phyloP scores from a whole-genome alignment of 2,888 invertebrate species.

The Pardosa pseudoannulata region DNA sequence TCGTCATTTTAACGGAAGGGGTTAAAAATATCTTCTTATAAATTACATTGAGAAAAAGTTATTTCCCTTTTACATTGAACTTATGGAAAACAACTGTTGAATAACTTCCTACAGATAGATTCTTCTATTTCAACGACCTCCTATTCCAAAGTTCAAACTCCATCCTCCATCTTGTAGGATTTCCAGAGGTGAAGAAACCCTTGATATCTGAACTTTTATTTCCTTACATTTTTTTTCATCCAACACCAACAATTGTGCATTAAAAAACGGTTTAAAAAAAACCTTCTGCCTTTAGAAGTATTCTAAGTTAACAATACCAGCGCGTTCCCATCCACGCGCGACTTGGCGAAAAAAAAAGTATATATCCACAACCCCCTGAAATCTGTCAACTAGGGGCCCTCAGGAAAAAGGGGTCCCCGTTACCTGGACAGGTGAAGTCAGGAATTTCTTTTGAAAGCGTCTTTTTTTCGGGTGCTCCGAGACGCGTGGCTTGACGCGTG shows the following conservation, averaged over 20 bases:
- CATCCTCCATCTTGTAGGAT: too few species aligned
- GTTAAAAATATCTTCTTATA: too few species aligned
- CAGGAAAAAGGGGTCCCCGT: conserved; percentile 18
- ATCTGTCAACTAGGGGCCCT: neutral
- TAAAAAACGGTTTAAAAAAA: conserved; percentile 7
- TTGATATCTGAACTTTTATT: neutral
- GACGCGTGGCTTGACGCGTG: conserved; percentile 54
- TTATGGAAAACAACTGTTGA: too few species aligned
- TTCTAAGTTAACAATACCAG: conserved; percentile 16
- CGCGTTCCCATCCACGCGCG: conserved; percentile 35
- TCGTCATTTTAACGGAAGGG: too few species aligned
- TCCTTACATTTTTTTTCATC: neutral
- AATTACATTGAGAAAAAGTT: too few species aligned
- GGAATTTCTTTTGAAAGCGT: conserved; percentile 38
- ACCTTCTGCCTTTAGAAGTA: neutral
- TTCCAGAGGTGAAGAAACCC: conserved; percentile 2
- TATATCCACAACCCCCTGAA: neutral
- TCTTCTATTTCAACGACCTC: too few species aligned
- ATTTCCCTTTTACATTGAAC: too few species aligned
- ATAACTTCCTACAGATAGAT: too few species aligned
- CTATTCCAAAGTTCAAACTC: too few species aligned
- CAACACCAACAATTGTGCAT: too few species aligned
- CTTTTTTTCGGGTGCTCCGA: neutral
- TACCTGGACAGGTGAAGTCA: conserved; percentile 62
- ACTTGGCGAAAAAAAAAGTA: neutral